Conservation (phyloP, 2,888 invertebrate genomes). For the Carcina quercana region DNA sequence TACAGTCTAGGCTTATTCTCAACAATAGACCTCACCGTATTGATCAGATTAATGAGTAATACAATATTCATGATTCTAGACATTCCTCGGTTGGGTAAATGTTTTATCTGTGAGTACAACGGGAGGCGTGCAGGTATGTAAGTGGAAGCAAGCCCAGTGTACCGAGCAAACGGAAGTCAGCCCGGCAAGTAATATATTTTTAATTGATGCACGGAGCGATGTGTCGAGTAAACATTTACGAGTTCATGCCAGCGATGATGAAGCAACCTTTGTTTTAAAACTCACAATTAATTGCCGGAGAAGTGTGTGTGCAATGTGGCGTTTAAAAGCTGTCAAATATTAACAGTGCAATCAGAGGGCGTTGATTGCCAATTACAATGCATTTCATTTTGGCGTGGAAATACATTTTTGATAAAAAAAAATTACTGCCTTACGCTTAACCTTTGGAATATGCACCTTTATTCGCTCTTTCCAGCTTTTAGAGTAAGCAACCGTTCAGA, state of each 20-base stretch:
- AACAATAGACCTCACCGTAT: too few relatives aligned
- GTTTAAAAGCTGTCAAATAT: slow-evolving; percentile 56
- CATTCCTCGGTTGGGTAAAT: too few relatives aligned
- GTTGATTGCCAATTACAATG: slow-evolving; percentile 44
- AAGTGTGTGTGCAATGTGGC: slow-evolving; percentile 63
- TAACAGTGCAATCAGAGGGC: slow-evolving; percentile 54
- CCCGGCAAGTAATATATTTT: slow-evolving; percentile 62
- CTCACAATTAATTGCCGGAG: slow-evolving; percentile 52
- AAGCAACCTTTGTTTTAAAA: slow-evolving; percentile 56
- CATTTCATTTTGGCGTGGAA: too few relatives aligned
- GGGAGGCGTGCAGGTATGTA: slow-evolving; percentile 4
- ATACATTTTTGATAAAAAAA: too few relatives aligned
- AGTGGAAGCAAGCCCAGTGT: slow-evolving; percentile 22
- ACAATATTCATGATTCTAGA: too few relatives aligned
- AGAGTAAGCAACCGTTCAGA: too few relatives aligned
- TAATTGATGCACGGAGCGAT: slow-evolving; percentile 64
- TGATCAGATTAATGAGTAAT: too few relatives aligned
- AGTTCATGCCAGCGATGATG: slow-evolving; percentile 52
- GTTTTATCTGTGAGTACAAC: too few relatives aligned
- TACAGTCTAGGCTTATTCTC: too few relatives aligned
- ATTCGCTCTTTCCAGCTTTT: too few relatives aligned
- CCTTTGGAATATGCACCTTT: too few relatives aligned
- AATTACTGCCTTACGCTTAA: too few relatives aligned
- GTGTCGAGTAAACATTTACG: slow-evolving; percentile 65
- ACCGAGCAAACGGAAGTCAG: slow-evolving; percentile 44